Evolutionary conservation across 1,140 invertebrate species (phyloP).

Genomic region (Cyphomyrmex costatus): DNA sequence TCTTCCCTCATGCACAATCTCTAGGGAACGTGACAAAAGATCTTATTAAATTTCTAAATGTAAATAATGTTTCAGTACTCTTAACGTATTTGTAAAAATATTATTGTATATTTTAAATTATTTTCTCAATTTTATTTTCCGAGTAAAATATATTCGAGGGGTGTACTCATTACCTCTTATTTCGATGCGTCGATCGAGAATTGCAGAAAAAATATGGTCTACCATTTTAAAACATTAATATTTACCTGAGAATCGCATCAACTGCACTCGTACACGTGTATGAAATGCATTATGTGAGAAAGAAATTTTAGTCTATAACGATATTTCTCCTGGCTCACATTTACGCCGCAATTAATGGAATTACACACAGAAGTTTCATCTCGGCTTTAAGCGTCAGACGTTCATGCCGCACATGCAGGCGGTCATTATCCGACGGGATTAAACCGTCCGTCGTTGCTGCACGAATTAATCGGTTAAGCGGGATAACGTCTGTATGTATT

Average conservation of each 20-base stretch:
- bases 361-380: conserved; percentile 46
- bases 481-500: conserved; percentile 48
- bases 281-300: conserved; percentile 25
- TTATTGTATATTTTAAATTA: conserved; percentile 21
- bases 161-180: neutral
- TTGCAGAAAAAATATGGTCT: conserved; percentile 28
- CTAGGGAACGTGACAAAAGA: neutral
- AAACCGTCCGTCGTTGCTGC: conserved; percentile 38
- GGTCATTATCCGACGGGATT: conserved; percentile 31
- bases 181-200: conserved; percentile 26
- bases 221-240: conserved; percentile 38
- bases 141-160: neutral
- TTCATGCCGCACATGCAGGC: conserved; percentile 6
- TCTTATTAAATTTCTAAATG: neutral
- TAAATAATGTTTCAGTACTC: neutral
- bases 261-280: neutral
- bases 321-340: conserved; percentile 34
- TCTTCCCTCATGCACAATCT: neutral
- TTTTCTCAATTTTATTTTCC: conserved; percentile 17
- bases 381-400: conserved; percentile 7
- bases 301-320: conserved; percentile 42
- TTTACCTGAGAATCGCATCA: conserved; percentile 1
- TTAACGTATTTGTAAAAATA: neutral
- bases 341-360: conserved; percentile 58
- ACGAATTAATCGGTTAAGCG: conserved; percentile 49